Conservation (phyloP, 2,113 vertebrate genomes). For the Rutilus rutilus region DNA sequence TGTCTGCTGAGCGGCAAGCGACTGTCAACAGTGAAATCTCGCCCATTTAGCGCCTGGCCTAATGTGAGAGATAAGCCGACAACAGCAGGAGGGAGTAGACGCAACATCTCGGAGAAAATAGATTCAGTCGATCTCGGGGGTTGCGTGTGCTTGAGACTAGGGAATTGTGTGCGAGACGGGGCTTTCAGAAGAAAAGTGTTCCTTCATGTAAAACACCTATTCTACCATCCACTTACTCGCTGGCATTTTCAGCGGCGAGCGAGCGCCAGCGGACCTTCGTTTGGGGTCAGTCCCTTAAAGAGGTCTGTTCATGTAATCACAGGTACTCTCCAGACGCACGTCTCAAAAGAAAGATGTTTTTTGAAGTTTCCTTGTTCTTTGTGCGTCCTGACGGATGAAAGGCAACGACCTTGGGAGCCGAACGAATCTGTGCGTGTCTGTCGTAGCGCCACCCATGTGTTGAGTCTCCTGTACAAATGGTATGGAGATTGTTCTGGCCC, state of each 20-base stretch:
- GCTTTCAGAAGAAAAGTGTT: constrained; percentile 61
- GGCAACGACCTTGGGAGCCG: constrained; percentile 73
- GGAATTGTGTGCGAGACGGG: constrained; percentile 48
- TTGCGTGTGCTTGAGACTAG: constrained; percentile 37
- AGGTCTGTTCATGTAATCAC: constrained; percentile 56
- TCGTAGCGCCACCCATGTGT: constrained; percentile 72
- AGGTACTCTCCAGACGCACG: constrained; percentile 47
- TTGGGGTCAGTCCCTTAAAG: constrained; percentile 58
- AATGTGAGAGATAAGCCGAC: constrained; percentile 72
- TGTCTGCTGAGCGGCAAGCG: constrained; percentile 75
- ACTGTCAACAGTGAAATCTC: constrained; percentile 77
- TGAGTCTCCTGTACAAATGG: constrained; percentile 72
- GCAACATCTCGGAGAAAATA: constrained; percentile 52
- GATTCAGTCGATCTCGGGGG: constrained; percentile 41
- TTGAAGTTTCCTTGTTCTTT: constrained; percentile 58
- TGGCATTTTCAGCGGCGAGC: constrained; percentile 51
- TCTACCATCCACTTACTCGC: constrained; percentile 58
- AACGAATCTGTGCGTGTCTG: constrained; percentile 66
- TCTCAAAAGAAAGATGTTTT: constrained; percentile 35
- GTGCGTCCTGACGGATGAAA: constrained; percentile 60
- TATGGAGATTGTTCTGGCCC: constrained; percentile 81
- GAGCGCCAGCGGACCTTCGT: constrained; percentile 32
- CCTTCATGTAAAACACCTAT: constrained; percentile 59
- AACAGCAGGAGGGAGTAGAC: constrained; percentile 55
- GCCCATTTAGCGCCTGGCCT: constrained; percentile 70